These are phyloP conservation scores for Plutomurus gul DNA, from an alignment of 1,140 invertebrate genomes.

Conservation along the genomic window DNA sequence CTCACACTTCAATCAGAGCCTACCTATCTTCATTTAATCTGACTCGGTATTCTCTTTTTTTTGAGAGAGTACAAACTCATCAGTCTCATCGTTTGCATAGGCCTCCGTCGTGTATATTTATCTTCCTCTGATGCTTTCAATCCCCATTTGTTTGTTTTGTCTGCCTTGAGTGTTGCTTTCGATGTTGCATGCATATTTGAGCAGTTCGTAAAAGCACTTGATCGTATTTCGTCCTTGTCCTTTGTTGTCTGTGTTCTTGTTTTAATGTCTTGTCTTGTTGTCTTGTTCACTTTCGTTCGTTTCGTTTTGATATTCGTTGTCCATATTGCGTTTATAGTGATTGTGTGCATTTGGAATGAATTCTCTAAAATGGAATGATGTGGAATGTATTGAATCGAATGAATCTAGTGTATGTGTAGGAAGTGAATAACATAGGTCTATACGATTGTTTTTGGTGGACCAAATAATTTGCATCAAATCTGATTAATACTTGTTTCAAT, in stretches of 20 bases:
- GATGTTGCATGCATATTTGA: slow-evolving; percentile 50
- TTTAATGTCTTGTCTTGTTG: not conserved
- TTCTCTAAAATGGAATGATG: slow-evolving; percentile 6
- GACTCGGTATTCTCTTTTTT: not conserved
- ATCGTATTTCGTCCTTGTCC: too few relatives aligned
- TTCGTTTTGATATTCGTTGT: not conserved
- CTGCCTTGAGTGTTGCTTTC: slow-evolving; percentile 52
- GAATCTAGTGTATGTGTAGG: not conserved
- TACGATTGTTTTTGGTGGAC: too few relatives aligned
- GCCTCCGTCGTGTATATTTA: slow-evolving; percentile 36
- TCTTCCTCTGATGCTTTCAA: slow-evolving; percentile 26
- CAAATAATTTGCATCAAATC: too few relatives aligned
- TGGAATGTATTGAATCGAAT: not conserved
- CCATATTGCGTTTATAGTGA: not conserved
- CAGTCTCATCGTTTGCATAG: slow-evolving; percentile 12
- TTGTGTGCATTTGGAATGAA: slow-evolving; percentile 16
- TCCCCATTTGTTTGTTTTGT: slow-evolving; percentile 37
- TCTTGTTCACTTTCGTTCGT: not conserved
- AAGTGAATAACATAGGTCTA: not conserved
- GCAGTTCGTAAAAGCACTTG: not conserved
- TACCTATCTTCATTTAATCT: not conserved
- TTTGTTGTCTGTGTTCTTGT: not conserved
- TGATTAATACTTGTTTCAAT: too few relatives aligned
- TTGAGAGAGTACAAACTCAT: not conserved
- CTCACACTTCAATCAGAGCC: not conserved